Percentiles rank a stretch among this genome's conserved stretches.
These are phyloP conservation scores for Salmo trutta DNA, from an alignment of 2,797 vertebrate genomes.

Conservation along the genomic window DNA sequence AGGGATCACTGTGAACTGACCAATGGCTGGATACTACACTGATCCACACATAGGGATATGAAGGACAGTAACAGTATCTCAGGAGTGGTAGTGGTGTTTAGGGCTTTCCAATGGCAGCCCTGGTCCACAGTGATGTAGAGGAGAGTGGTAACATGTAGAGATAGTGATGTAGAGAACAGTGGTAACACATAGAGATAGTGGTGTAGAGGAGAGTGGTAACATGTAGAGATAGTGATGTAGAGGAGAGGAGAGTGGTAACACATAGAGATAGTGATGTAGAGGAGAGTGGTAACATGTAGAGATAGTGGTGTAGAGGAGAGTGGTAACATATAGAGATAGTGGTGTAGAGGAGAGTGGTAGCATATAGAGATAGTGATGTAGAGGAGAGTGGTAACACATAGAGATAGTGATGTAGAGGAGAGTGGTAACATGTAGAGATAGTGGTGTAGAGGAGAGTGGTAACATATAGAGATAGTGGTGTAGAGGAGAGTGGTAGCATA, in stretches of 20 bases:
- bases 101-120: constrained; percentile 11
- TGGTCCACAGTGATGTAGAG: neutral
- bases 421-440: too few species aligned
- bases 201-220: neutral
- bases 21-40: constrained; percentile 40
- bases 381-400: too few species aligned
- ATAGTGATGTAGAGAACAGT: neutral
- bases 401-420: too few species aligned
- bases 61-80: constrained; percentile 60
- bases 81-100: constrained; percentile 64
- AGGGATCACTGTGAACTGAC: constrained; percentile 42
- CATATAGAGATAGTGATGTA: too few species aligned
- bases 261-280: too few species aligned
- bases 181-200: neutral
- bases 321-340: too few species aligned
- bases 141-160: neutral
- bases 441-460: too few species aligned
- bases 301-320: too few species aligned
- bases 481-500: too few species aligned
- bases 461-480: too few species aligned
- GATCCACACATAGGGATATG: constrained; percentile 40
- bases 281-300: too few species aligned
- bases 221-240: neutral
- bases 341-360: too few species aligned
- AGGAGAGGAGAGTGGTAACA: neutral